These are phyloP conservation scores for Gobius niger DNA, from an alignment of 2,113 vertebrate genomes.

Conservation along the genomic window DNA sequence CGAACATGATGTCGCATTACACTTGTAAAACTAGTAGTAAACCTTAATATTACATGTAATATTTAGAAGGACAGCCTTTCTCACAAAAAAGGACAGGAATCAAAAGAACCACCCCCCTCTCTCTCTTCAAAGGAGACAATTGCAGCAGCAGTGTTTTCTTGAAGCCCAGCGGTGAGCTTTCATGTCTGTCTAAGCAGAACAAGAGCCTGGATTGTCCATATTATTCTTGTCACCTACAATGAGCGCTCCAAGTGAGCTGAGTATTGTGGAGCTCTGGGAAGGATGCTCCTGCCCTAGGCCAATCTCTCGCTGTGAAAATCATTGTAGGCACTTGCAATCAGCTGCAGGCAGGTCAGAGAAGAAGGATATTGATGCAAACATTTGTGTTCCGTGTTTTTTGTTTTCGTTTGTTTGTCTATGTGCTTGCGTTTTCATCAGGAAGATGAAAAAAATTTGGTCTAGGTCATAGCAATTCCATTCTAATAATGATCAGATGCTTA, in stretches of 20 bases:
- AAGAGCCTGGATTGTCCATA: conserved; percentile 27
- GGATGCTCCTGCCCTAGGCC: conserved; percentile 42
- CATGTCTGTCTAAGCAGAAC: conserved; percentile 41
- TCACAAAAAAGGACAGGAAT: conserved; percentile 16
- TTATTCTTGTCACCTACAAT: conserved; percentile 27
- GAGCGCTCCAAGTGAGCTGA: conserved; percentile 44
- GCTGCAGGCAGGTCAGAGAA: conserved; percentile 56
- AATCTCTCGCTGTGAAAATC: conserved; percentile 43
- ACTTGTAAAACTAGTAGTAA: too few species aligned
- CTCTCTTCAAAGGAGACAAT: conserved; percentile 28
- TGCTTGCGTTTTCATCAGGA: not conserved
- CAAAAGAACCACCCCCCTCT: not conserved
- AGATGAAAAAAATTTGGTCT: too few species aligned
- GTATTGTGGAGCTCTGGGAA: conserved; percentile 42
- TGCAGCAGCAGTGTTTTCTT: conserved; percentile 19
- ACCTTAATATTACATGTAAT: too few species aligned
- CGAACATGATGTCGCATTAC: not conserved
- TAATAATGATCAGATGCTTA: too few species aligned
- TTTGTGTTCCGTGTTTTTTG: conserved; percentile 7
- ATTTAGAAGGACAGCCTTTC: not conserved
- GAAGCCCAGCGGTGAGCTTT: conserved; percentile 29
- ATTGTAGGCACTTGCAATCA: conserved; percentile 44
- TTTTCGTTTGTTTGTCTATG: too few species aligned
- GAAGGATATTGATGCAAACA: not conserved
- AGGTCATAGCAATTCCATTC: too few species aligned